Evolutionary conservation across 2,888 invertebrate species (phyloP), one percentile per base, ranked within the genome.

Genomic region (Thera britannica): DNA sequence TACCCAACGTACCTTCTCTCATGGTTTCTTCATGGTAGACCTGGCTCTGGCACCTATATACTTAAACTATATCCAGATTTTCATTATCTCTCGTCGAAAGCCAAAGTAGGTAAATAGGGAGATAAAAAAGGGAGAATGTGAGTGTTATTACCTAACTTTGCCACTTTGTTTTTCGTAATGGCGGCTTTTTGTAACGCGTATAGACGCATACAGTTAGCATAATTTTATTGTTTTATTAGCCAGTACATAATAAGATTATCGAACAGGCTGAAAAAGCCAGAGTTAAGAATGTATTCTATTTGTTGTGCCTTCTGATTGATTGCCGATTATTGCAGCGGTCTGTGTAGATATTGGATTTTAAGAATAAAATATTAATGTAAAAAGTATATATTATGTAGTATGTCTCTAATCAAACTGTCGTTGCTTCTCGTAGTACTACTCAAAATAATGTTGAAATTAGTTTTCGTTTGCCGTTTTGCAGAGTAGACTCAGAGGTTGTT

Each of bases 101-200:
- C 71, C 70, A 72, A 68, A 74, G 65, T 69, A 71, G 52, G 23
- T 52, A 52, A 52, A 52, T 51, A 51, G 51, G 23, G 34, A 8
- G 2, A 34, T 49, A 49, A 64, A 57, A 71, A 74, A 72, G 72
- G 69, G 68, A 67, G 68, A 52, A 66, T 68, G 62, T 58, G 69
- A 73, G 71, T 71, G 71, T 70, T 74, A 74, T 74, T 70, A 73
- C 67, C 68, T 68, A 76, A 76, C 71, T 76, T 73, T 65, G 66
- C 62, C 44, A 56, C 66, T 73, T 73, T 72, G 71, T 73, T 62
- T 71, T 65, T 56, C 36, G 61, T 68, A 68, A 74, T 72, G 68
- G 71, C 58, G 62, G 56, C 59, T 51, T 44, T 56, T 44, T 57
- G 7, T 56, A 41, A 12, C 41, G 36, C 51, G 51, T 58, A 63